phyloP scores from a whole-genome alignment of 1,140 invertebrate genomes.

The Drosophila littoralis region DNA sequence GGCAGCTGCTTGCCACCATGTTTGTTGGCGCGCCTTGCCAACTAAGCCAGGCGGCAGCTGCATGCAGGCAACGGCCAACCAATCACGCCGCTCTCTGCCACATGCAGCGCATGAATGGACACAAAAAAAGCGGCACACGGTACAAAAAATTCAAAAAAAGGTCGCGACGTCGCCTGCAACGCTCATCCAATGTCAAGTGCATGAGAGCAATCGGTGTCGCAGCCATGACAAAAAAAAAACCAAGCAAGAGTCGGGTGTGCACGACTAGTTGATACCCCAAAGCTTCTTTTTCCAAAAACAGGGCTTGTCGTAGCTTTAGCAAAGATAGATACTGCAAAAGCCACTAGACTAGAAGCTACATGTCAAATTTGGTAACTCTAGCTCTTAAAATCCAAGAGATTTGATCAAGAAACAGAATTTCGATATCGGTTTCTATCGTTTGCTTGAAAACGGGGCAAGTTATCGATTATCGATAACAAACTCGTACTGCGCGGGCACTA shows the following conservation, averaged over 20 bases:
- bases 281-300: neutral
- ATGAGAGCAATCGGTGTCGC: conserved; percentile 32
- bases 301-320: no score
- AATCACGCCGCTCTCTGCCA: conserved; percentile 27
- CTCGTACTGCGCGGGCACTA: no score
- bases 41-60: neutral
- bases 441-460: no score
- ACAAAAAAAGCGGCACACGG: neutral
- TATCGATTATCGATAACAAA: no score
- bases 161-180: conserved; percentile 48
- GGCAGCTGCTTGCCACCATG: conserved; percentile 30
- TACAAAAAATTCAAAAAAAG: conserved; percentile 25
- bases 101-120: conserved; percentile 60
- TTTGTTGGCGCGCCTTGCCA: conserved; percentile 10
- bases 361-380: no score
- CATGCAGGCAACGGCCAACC: neutral
- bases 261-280: neutral
- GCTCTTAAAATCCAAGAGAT: no score
- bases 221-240: conserved; percentile 3
- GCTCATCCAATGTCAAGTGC: conserved; percentile 74
- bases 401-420: no score
- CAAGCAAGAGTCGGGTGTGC: neutral
- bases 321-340: no score
- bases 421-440: no score
- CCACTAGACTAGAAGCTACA: no score